These are phyloP conservation scores for Vicugna pacos DNA, from an alignment of 2,113 vertebrate genomes.

Conservation along the genomic window DNA sequence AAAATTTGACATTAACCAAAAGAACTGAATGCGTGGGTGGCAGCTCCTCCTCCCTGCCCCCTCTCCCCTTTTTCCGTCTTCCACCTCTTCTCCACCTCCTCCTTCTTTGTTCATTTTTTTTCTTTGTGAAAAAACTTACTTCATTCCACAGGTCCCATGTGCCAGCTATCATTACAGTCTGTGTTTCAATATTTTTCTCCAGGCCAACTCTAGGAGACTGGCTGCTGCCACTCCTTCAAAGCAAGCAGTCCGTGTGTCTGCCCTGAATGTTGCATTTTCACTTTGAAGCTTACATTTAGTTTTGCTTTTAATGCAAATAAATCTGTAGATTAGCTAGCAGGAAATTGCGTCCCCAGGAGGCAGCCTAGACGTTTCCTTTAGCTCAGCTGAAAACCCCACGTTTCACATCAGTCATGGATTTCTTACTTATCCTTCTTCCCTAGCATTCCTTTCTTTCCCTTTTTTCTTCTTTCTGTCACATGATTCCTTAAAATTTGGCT, in stretches of 20 bases:
- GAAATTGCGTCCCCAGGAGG: background rate
- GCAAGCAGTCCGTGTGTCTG: conserved; percentile 44
- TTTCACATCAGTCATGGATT: background rate
- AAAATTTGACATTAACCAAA: conserved; percentile 32
- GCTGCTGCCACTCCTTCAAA: background rate
- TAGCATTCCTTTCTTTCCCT: background rate
- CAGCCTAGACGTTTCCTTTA: background rate
- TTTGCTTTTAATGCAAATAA: conserved; percentile 31
- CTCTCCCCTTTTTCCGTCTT: background rate
- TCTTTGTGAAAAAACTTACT: conserved; percentile 12
- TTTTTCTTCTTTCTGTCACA: background rate
- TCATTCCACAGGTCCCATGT: background rate
- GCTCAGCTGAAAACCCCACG: background rate
- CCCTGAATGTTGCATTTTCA: background rate
- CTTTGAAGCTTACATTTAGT: conserved; percentile 11
- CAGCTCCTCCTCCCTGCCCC: background rate
- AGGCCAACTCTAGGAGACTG: background rate
- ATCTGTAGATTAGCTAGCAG: background rate
- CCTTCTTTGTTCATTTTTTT: background rate
- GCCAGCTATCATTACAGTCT: conserved; percentile 1
- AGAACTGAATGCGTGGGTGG: background rate
- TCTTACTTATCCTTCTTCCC: background rate
- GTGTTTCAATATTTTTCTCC: background rate
- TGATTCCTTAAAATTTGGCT: background rate
- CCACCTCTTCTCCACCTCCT: background rate